Evolutionary conservation across 2,888 invertebrate genomes (phyloP), one percentile per base, ranked within the genome.

Genomic region (Chelonus formosanus): DNA sequence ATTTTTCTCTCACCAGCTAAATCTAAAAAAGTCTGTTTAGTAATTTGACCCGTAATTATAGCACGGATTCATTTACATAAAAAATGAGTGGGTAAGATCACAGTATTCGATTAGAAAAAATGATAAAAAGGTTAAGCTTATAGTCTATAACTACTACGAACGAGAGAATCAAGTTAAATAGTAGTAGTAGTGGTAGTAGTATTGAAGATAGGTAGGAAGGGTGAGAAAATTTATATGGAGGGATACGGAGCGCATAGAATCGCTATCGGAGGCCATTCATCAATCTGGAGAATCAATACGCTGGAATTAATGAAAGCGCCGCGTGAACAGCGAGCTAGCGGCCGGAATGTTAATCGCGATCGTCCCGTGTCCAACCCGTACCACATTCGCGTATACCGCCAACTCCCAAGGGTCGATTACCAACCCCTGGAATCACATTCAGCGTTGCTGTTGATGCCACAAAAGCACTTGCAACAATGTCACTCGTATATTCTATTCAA

Each of bases 301-400:
- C 81, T 82, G 82, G 83, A 84, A 84, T 84, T 84, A 84, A 84
- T 84, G 84, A 84, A 84, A 84, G 83, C 83, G 80, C 80, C 82
- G 82, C 81, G 82, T 78, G 82, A 82, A 82, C 82, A 81, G 81
- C 81, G 80, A 80, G 82, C 82, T 79, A 82, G 80, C 81, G 83
- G 80, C 79, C 82, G 83, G 84, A 84, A 84, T 84, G 83, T 84
- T 84, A 84, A 84, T 84, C 84, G 83, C 81, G 84, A 82, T 83
- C 79, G 82, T 80, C 80, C 82, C 79, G 79, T 75, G 77, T 78
- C 77, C 81, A 76, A 78, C 77, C 75, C 74, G 73, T 72, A 69
- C 76, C 67, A 72, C 76, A 66, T 75, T 81, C 79, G 73, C 78
- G 76, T 82, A 79, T 80, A 77, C 78, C 75, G 71, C 75, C 59